A percentile compares a stretch with the other conserved stretches of the same genome.
phyloP scores from a whole-genome alignment of 2,797 vertebrate species.

The Catamblyrhynchus diadema region DNA sequence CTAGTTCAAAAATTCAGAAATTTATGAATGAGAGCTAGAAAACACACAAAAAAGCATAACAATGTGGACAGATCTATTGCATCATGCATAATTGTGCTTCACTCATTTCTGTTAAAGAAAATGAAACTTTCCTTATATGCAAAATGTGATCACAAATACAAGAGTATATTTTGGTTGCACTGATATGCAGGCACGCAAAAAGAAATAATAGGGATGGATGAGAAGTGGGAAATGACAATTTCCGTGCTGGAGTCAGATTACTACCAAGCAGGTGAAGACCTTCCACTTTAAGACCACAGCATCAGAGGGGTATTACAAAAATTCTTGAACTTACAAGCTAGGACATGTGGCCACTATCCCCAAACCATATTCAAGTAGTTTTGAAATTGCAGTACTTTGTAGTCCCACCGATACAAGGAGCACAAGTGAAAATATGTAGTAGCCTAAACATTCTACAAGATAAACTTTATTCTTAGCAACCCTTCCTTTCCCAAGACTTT shows the following conservation, averaged over 20 bases:
- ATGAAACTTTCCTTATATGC: neutral
- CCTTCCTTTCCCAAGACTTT: neutral
- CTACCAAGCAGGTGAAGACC: neutral
- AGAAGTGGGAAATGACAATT: neutral
- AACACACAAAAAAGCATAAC: neutral
- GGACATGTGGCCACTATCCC: neutral
- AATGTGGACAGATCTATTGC: neutral
- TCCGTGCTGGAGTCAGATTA: neutral
- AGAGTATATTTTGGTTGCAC: neutral
- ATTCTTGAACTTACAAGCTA: neutral
- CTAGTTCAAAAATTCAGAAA: conserved; percentile 15
- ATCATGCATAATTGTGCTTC: neutral
- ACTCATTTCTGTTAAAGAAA: neutral
- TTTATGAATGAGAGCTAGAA: conserved; percentile 43
- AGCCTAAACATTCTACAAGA: neutral
- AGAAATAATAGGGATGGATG: neutral
- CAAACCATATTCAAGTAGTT: neutral
- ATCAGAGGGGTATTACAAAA: neutral
- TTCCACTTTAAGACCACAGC: neutral
- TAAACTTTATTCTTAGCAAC: neutral
- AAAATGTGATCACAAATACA: neutral
- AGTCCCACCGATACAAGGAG: accelerated
- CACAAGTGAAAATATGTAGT: neutral
- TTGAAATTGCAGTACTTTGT: neutral
- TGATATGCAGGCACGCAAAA: neutral